Percentiles rank a stretch among this genome's conserved stretches.
These are phyloP conservation scores for Palythoa heliodiscus DNA, from an alignment of 92 coral and sea anemone genomes.

Conservation along the genomic window DNA sequence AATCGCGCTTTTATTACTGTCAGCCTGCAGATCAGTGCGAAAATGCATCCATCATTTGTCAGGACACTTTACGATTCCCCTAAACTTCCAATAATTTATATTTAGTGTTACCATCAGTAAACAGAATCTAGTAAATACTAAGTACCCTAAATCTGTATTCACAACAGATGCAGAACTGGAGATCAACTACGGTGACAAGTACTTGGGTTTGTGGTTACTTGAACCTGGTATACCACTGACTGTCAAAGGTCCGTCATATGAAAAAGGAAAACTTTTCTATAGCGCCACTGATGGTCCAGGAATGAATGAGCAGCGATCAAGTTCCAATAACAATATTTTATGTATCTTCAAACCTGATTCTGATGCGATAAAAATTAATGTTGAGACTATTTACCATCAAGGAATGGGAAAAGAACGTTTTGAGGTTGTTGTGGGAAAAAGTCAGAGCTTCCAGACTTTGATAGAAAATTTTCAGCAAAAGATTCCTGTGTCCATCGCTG, in stretches of 20 bases:
- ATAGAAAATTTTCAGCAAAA: constrained; percentile 6
- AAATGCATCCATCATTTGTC: no score
- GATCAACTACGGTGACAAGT: background rate
- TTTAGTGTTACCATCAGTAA: no score
- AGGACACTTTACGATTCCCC: no score
- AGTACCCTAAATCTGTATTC: no score
- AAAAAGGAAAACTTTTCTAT: constrained; percentile 4
- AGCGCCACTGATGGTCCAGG: background rate
- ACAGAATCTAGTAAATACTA: no score
- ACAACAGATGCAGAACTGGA: background rate
- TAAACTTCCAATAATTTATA: no score
- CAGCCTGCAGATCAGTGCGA: no score
- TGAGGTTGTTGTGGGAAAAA: constrained; percentile 11
- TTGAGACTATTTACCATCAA: constrained; percentile 9
- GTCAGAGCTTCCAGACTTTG: constrained; percentile 1
- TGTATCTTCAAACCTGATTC: constrained; percentile 14
- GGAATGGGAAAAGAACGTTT: background rate
- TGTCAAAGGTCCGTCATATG: constrained; percentile 21
- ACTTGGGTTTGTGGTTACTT: constrained; percentile 1
- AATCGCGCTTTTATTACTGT: no score
- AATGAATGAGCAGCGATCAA: background rate
- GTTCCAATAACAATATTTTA: background rate
- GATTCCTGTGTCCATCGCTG: background rate
- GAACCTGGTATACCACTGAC: background rate
- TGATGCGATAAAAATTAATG: constrained; percentile 9